A percentile compares a stretch with the other conserved stretches of the same genome.
Evolutionary conservation across 2,113 vertebrate genomes (phyloP).

Genomic region (Trachemys scripta): DNA sequence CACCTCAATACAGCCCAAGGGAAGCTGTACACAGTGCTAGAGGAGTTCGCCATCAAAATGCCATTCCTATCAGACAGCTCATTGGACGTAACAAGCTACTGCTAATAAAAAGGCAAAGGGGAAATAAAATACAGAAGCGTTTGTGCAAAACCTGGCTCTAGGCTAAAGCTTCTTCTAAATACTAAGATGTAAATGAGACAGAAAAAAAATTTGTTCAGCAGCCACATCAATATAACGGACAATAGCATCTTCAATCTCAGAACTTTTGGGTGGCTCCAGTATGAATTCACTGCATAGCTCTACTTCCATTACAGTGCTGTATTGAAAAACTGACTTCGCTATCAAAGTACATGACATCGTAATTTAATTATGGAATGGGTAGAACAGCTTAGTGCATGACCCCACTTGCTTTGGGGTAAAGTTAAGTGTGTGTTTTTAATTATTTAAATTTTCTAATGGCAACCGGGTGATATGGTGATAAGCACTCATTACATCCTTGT

Average conservation of each 20-base stretch:
- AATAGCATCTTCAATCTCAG: not conserved
- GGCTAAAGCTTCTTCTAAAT: not conserved
- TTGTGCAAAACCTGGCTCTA: not conserved
- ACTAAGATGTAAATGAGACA: not conserved
- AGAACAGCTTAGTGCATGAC: not conserved
- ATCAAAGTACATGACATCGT: not conserved
- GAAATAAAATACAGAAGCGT: not conserved
- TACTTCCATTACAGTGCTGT: not conserved
- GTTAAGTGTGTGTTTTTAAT: rapidly evolving
- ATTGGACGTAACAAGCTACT: not conserved
- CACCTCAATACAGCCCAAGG: not conserved
- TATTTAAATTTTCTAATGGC: not conserved
- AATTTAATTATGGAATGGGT: not conserved
- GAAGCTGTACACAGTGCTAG: not conserved
- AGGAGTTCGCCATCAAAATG: not conserved
- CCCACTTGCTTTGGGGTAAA: not conserved
- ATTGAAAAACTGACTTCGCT: not conserved
- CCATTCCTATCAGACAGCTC: not conserved
- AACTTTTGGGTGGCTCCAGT: not conserved
- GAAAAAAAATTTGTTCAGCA: not conserved
- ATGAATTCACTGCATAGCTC: not conserved
- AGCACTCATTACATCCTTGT: not conserved
- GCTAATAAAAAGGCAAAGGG: not conserved
- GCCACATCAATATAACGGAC: not conserved
- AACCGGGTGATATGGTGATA: not conserved